Base-by-base conservation (phyloP, 1,140 invertebrate genomes). In the Drosophila lacertosa region DNA sequence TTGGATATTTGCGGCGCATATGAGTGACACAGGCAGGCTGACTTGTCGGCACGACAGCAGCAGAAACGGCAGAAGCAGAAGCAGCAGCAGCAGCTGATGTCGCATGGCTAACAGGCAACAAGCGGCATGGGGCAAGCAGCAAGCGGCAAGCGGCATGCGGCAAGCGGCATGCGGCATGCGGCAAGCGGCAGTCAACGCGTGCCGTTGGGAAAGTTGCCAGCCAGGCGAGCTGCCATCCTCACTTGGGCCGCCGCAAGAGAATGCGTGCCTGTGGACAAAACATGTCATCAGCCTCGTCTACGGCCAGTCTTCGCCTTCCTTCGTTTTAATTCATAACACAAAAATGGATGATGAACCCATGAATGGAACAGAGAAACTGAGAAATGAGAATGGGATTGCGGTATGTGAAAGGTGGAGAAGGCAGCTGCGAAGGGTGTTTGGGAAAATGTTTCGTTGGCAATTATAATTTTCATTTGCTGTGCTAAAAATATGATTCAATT, bases 261-360 rank as follows among this genome's bases (percentile, higher is more conserved):
- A 88, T 86, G 82, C 82, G 82, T 88, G 82, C 82, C 77, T 86
- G 82, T 86, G 82, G 82, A 86, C 82, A 86, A 82, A 86, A 86
- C 82, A 86, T 86, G 82, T 86, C 82, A 86, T 64, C 82, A 86
- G 82, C 77, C 82, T 82, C 66, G 82, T 74, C 79, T 67, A n/a
- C 57, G 48, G 20, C 11, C 62, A 54, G 66, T 69, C 66, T 69
- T 67, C 45, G 60, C 60, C 67, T 57, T 58, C 60, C 67, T 57
- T 58, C 51, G 67, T 70, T 70, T 70, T 70, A 70, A 70, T 70
- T 70, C 67, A 70, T 70, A 70, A 57, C 60, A 70, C 60, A 70
- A 70, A 70, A 70, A 70, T 70, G 51, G 50, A 70, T 70, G 67
- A 70, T 70, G 67, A 70, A 70, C 67, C 81, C 74, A 83, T 83